Evolutionary conservation across 2,113 vertebrate genomes (phyloP), one percentile per base, ranked within the genome.

Genomic region (Caretta caretta): DNA sequence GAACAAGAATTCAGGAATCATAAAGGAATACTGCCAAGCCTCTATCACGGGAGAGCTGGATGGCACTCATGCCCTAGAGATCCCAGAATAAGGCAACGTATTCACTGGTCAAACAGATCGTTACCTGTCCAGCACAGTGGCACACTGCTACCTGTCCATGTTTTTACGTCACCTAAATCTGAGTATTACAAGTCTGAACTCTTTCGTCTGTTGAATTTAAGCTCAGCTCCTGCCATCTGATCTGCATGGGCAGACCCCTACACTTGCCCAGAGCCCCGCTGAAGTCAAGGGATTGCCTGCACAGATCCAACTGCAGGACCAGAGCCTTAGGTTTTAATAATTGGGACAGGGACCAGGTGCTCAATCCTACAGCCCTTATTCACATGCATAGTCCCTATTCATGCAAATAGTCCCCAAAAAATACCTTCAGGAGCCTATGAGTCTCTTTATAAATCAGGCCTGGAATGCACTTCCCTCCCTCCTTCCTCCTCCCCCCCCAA

Each of bases 21-120:
- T 95, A 97, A 97, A 90, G 84, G 94, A 97, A 97, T 96, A 97
- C 92, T 95, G 87, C 94, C 88, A 95, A 94, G 88, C 90, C 89
- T 82, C 86, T 80, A 91, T 93, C 42, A 8, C 8, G 1, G 93
- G 96, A 94, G 89, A 90, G 78, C 79, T 48, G 3, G 35, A 46
- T 56, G 51, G 53, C 72, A 54, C 20, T 87, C 57, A 14, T 88
- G 65, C 87, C 11, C 3, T 86, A 89, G 93, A 91, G 86, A 79
- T 86, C 38, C 54, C 35, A 92, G 94, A 83, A 42, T 57, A 56
- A n/a, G 89, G 14, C 62, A 19, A 14, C 0, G 0, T 24, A 35
- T 10, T 83, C 82, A 48, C 24, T 46, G 2, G 20, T n/a, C 4
- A 38, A 38, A 48, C 49, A 86, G 57, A 51, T 2, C 27, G 6